Percentiles rank a stretch among this genome's conserved stretches.
Conservation (phyloP, 2,888 invertebrate species). For the Eupithecia centaureata region DNA sequence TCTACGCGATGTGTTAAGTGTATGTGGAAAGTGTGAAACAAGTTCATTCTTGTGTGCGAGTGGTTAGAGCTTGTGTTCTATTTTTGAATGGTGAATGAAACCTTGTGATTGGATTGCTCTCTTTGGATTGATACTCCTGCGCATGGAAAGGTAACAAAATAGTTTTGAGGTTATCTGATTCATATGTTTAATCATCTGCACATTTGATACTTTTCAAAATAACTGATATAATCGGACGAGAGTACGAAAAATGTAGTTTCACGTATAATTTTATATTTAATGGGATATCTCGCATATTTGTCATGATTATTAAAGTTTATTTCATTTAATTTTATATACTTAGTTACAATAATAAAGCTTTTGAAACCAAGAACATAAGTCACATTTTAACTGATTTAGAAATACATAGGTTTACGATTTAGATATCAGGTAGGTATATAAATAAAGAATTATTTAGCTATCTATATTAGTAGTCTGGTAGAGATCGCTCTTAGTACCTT, state of each 20-base stretch:
- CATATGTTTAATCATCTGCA: background rate
- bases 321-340: too few species aligned
- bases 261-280: background rate
- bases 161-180: background rate
- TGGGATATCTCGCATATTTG: background rate
- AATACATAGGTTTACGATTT: too few species aligned
- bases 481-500: too few species aligned
- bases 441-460: too few species aligned
- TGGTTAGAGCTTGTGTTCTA: constrained; percentile 26
- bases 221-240: background rate
- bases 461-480: too few species aligned
- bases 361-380: background rate
- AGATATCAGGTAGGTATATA: too few species aligned
- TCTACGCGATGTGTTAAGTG: constrained; percentile 19
- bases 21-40: constrained; percentile 16
- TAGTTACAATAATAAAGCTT: background rate
- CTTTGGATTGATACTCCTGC: constrained; percentile 33
- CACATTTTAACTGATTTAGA: too few species aligned
- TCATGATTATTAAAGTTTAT: too few species aligned
- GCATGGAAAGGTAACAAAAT: constrained; percentile 23
- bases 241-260: background rate
- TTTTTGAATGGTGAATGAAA: constrained; percentile 28
- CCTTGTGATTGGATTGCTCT: constrained; percentile 31
- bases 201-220: background rate
- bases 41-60: constrained; percentile 11